Base-by-base conservation (phyloP, 2,888 invertebrate genomes). In the Neoascia interrupta region DNA sequence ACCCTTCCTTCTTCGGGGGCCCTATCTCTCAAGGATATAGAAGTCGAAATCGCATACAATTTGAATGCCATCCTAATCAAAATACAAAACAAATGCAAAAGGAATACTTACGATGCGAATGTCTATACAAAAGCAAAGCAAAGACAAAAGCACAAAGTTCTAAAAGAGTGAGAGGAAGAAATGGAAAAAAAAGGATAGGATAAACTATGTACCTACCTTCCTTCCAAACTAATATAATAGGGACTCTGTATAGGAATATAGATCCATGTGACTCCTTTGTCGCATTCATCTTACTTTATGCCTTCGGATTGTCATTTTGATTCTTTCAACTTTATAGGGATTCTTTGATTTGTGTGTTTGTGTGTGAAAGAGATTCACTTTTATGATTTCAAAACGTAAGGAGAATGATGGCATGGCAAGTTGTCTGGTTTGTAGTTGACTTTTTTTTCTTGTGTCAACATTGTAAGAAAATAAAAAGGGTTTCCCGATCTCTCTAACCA, bases 301-400 rank as follows among this genome's bases (percentile, higher is more conserved):
- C 37, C 28, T 31, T 58, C n/a, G 28, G 19, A 66, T 72, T 60
- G 76, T 60, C 53, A 54, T 66, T 76, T 26, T 58, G 26, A 18
- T 54, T 61, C 43, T 31, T 31, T 8, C 8, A 31, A 6, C 8
- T 26, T 26, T 54, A 10, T 11, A 56, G 58, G 36, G 39, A 61
- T 61, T 49, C 41, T 61, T 49, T 39, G 60, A 56, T 18, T 66
- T 61, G 34, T 45, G 26, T 49, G 28, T 58, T 11, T n/a, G n/a
- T n/a, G n/a, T n/a, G n/a, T n/a, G n/a, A n/a, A n/a, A n/a, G 39
- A 60, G 58, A 51, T 64, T 37, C 45, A 36, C 45, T 76, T 76
- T 79, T 79, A 79, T 60, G 64, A 70, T 60, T 45, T 69, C 64
- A 18, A 54, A 51, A 58, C 23, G 54, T 45, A 51, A 47, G 26